phyloP scores from a whole-genome alignment of 2,888 invertebrate species.

The Ganaspis brasiliensis region DNA sequence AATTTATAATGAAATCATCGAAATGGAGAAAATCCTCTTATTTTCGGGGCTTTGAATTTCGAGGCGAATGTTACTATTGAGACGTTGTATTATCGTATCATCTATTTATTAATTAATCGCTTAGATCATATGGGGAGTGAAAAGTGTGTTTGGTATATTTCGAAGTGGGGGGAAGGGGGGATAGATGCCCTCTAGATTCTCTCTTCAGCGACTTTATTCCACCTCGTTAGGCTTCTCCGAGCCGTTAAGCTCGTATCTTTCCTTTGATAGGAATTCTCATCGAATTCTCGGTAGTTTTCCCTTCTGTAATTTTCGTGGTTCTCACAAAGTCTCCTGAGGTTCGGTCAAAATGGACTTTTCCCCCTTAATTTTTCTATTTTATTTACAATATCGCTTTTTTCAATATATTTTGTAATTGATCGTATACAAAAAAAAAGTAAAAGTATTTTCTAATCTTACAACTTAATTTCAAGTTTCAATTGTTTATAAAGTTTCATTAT shows the following conservation, averaged over 20 bases:
- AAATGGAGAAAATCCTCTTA: no score
- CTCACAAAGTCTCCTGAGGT: slow-evolving; percentile 11
- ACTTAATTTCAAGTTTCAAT: no score
- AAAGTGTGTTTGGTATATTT: background rate
- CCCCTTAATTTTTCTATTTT: background rate
- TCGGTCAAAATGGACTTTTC: slow-evolving; percentile 25
- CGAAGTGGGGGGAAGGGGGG: background rate
- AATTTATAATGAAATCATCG: no score
- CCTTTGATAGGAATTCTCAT: slow-evolving; percentile 41
- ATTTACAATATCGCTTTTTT: slow-evolving; percentile 17
- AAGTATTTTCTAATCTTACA: slow-evolving; percentile 9
- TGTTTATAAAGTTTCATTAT: no score
- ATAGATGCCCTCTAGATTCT: slow-evolving; percentile 10
- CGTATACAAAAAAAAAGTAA: background rate
- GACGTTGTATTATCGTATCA: slow-evolving; percentile 5
- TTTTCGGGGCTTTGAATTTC: no score
- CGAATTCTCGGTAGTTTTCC: slow-evolving; percentile 33
- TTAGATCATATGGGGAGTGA: background rate
- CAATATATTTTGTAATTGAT: slow-evolving; percentile 19
- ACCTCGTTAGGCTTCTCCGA: slow-evolving; percentile 34
- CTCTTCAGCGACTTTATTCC: slow-evolving; percentile 38
- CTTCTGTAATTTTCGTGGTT: slow-evolving; percentile 41
- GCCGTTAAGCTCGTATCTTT: slow-evolving; percentile 25
- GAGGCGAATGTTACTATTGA: background rate
- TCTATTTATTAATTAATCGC: slow-evolving; percentile 33